Evolutionary conservation across 2,113 vertebrate genomes (phyloP), one percentile per base, ranked within the genome.

Genomic region (Xiphophorus hellerii): DNA sequence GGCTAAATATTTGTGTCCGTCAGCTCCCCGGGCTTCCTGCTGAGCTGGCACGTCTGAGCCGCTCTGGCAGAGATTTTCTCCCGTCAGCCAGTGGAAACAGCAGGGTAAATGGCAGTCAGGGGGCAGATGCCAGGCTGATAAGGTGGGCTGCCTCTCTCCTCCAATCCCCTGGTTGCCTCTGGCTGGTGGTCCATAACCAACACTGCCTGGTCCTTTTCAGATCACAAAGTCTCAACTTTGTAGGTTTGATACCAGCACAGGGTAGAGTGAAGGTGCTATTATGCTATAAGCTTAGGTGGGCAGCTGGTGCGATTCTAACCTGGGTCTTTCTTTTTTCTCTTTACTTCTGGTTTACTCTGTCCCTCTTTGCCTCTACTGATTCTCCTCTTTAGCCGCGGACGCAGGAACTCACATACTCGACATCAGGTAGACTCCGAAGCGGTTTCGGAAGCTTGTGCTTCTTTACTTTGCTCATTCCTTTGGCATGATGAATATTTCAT

Each of bases 371-470:
- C 76, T 78, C 70, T 84, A 72, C 79, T 87, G 9, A 64, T 83
- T 71, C 58, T 71, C 84, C 75, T 83, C 76, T 84, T 51, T 95
- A 99, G 97, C 96, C 96, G 98, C 84, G 98, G 97, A 97, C 95
- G 97, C 94, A 96, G 98, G 94, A 99, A 99, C 93, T 99, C 98
- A 84, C 98, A 99, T 93, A 92, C 96, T 2, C 96, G 97, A 93
- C 97, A 99, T 90, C 97, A 99, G 97, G 98, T 99, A 99, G 85
- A 93, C 68, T 89, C 78, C 74, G 66, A 82, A 78, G 74, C 84
- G 51, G 73, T 74, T 71, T 76, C 62, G 78, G 84, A 70, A 83
- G 58, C 62, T 69, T 51, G 31, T 78, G 67, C 82, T 88, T 79
- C 88, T 71, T 83, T 64, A 77, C 65, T 86, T 72, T 63, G 42